Evolutionary conservation across 2,113 vertebrate genomes (phyloP).

Genomic region (Vimba vimba): DNA sequence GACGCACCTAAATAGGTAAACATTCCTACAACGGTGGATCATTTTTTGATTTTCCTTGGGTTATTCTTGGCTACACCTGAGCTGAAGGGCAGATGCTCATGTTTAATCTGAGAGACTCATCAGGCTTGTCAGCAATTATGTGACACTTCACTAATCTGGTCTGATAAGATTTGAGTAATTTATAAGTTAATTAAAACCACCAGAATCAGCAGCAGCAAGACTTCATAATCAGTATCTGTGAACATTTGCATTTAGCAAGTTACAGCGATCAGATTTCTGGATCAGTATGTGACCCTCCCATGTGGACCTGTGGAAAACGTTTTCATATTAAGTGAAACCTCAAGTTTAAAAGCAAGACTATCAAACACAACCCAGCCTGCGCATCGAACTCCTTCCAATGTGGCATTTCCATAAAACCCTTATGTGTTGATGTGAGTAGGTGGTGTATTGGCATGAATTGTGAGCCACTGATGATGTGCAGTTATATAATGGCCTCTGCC

Average conservation of each 20-base stretch:
- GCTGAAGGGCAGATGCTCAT: background rate
- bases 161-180: background rate
- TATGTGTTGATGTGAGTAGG: conserved; percentile 16
- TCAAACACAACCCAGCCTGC: background rate
- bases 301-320: background rate
- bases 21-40: background rate
- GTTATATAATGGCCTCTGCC: conserved; percentile 28
- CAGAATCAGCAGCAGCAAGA: background rate
- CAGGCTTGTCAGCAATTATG: conserved; percentile 17
- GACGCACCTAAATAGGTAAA: background rate
- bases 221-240: background rate
- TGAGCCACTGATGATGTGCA: conserved; percentile 9
- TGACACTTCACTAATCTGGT: background rate
- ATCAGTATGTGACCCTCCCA: background rate
- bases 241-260: background rate
- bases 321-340: background rate
- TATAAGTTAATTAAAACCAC: background rate
- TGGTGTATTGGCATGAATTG: conserved; percentile 14
- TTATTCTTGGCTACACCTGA: conserved; percentile 8
- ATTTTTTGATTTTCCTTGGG: background rate
- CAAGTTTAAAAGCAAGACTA: background rate
- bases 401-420: background rate
- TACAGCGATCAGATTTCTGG: background rate
- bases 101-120: background rate
- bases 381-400: background rate